Evolutionary conservation across 1,140 invertebrate genomes (phyloP).

Genomic region (Cydia fagiglandana): DNA sequence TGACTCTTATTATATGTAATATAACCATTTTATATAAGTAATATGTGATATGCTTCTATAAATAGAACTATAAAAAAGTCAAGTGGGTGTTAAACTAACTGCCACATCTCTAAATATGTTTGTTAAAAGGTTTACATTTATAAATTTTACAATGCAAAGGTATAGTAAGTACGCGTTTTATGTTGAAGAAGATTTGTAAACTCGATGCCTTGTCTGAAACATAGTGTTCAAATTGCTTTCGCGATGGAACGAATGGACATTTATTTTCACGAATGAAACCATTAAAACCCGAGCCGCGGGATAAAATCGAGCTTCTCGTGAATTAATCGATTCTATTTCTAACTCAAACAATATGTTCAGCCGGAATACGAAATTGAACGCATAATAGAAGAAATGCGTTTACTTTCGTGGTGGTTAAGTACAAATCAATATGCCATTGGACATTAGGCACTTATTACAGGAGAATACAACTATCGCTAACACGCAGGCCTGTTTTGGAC

Average conservation of each 20-base stretch:
- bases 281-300: conserved; percentile 21
- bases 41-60: neutral
- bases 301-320: conserved; percentile 26
- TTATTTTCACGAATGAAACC: conserved; percentile 24
- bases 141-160: neutral
- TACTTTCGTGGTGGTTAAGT: conserved; percentile 14
- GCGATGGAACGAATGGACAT: conserved; percentile 16
- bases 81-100: neutral
- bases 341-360: conserved; percentile 28
- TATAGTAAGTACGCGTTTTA: neutral
- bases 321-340: conserved; percentile 32
- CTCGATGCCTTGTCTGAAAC: neutral
- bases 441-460: conserved; percentile 24
- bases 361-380: conserved; percentile 9
- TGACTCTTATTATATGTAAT: too few relatives aligned
- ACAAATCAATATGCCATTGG: conserved; percentile 45
- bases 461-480: conserved; percentile 58
- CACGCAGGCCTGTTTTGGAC: conserved; percentile 64
- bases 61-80: neutral
- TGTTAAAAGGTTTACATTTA: neutral
- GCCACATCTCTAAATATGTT: neutral
- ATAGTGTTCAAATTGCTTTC: conserved; percentile 1
- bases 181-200: neutral
- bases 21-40: too few relatives aligned
- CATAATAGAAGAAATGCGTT: conserved; percentile 21